phyloP scores from a whole-genome alignment of 2,888 invertebrate genomes.

The Mythimna vitellina region DNA sequence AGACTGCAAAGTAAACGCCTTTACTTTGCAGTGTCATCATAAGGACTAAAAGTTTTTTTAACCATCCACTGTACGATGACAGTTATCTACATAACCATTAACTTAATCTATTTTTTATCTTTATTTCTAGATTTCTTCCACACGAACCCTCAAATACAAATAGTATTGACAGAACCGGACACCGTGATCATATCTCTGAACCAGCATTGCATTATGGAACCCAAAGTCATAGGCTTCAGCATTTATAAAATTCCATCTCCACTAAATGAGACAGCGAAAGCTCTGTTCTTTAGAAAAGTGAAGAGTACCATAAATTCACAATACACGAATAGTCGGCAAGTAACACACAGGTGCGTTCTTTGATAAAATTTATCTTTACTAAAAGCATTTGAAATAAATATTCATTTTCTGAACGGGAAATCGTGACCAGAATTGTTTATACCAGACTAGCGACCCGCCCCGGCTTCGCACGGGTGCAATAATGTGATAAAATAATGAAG shows the following conservation, averaged over 20 bases:
- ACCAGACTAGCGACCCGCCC: no score
- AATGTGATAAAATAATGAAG: no score
- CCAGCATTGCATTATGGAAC: constrained; percentile 97
- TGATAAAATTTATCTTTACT: background rate
- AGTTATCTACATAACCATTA: background rate
- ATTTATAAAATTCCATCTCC: constrained; percentile 94
- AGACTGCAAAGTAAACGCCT: no score
- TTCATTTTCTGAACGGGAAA: background rate
- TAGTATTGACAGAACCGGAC: constrained; percentile 93
- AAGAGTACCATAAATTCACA: constrained; percentile 97
- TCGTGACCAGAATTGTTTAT: no score
- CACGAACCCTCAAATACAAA: constrained; percentile 97
- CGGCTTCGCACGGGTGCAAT: no score
- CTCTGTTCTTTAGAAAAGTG: constrained; percentile 95
- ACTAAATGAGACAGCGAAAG: constrained; percentile 94
- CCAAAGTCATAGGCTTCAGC: constrained; percentile 98
- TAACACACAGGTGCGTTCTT: constrained; percentile 87
- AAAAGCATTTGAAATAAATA: background rate
- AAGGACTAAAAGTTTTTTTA: no score
- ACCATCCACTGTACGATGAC: background rate
- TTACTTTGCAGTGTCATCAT: no score
- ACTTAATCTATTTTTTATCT: background rate
- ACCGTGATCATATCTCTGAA: constrained; percentile 95
- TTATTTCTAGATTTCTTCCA: constrained; percentile 94
- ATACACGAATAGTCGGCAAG: constrained; percentile 97